These are phyloP conservation scores for Sphyrna mokarran DNA, from an alignment of 2,113 vertebrate species.

Conservation along the genomic window DNA sequence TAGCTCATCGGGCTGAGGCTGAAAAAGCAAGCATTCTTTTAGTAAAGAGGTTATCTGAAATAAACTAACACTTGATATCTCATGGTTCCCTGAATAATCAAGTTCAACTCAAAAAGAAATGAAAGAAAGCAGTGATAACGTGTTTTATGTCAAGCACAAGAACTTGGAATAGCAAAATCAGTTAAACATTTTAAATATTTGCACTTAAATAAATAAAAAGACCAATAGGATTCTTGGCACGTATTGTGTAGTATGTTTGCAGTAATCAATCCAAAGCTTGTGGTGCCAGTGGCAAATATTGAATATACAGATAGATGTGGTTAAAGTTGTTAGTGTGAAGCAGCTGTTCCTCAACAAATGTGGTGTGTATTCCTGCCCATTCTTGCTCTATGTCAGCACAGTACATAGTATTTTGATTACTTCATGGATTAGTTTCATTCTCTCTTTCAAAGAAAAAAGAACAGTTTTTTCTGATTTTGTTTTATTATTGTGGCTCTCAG, in stretches of 20 bases:
- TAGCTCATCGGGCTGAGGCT: conserved; percentile 94
- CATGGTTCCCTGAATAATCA: neutral
- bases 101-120: neutral
- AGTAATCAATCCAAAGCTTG: neutral
- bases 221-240: neutral
- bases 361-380: neutral
- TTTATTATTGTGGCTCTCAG: neutral
- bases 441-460: neutral
- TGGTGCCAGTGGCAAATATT: neutral
- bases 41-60: neutral
- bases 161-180: neutral
- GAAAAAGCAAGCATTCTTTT: conserved; percentile 36
- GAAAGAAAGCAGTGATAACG: neutral
- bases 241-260: neutral
- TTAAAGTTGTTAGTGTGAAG: neutral
- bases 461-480: neutral
- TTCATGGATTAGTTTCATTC: neutral
- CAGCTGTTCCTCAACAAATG: neutral
- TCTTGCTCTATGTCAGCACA: neutral
- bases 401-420: neutral
- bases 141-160: neutral
- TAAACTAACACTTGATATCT: neutral
- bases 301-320: neutral
- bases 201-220: neutral
- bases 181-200: neutral